Base-by-base conservation (phyloP, 2,888 invertebrate species). In the Amphipoea oculea region DNA sequence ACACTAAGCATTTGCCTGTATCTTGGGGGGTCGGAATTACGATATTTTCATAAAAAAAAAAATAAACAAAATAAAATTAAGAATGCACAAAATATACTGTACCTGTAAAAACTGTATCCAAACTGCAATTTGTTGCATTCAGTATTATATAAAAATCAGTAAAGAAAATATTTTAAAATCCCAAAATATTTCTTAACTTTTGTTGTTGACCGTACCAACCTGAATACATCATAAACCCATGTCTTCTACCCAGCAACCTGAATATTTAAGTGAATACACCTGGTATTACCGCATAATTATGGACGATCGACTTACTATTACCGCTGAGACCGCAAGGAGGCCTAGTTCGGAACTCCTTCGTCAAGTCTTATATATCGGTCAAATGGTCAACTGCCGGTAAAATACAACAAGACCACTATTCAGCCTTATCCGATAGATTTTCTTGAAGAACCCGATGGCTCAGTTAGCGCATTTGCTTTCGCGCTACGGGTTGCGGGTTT, bases 301-400 rank as follows among this genome's bases (percentile, higher is more conserved):
- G 29, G 69, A 23, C 20, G 40, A 69, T 17, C 69, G 23, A 62
- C 54, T 60, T 67, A 63, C 40, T 78, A 45, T 54, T 65, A 54
- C 51, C 54, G 72, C 73, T 73, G 69, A 70, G 67, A 83, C 83
- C 86, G 86, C 83, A 83, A 83, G 86, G 12, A 67, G 86, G 51
- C 83, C 83, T 70, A 81, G 76, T 57, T 83, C 0, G 14, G 6
- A 51, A 72, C 85, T 80, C 62, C 81, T 71, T 68, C 63, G 67
- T 62, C 65, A 62, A 60, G 74, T 48, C 57, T 63, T n/a, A 12
- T n/a, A 82, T 73, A 66, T 73, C 73, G 82, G 85, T 78, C 78
- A 84, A 63, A 45, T 69, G 72, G 80, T 73, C 80, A 85, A 77
- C 45, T 40, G 54, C 6, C 72, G 82, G 17, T 80, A 79, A 51